Base-by-base conservation (phyloP, 2,113 vertebrate genomes). In the Dipodomys spectabilis region DNA sequence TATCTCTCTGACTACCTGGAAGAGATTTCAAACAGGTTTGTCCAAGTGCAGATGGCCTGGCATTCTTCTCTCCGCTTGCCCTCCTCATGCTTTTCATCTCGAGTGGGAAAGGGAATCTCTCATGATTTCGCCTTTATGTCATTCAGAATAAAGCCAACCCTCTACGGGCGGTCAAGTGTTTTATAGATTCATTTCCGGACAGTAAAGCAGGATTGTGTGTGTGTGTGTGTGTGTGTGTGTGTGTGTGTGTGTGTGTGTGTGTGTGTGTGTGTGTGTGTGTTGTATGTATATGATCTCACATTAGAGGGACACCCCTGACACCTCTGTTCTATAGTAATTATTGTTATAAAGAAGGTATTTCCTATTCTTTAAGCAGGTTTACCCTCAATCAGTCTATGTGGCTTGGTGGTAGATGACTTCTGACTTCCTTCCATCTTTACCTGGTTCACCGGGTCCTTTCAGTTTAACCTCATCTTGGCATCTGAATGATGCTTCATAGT, bases 1-100 rank as follows among this genome's bases (percentile, higher is more conserved):
- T 96, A 97, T 98, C 96, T 96, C 94, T 78, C 16, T 10, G 60
- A 68, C 95, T 95, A 30, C 91, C 94, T 94, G 95, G 84, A 94
- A 88, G 93, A 87, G 86, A 89, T 93, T 95, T 95, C 83, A 88
- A 86, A 88, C 27, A 64, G 39, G 7, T 53, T 35, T 82, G 28
- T 82, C 89, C 13, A 16, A 79, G 44, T 32, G 78, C 65, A 0
- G 6, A 71, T 57, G 53, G 53, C 53, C 12, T 16, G 18, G 23
- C 1, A 23, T 89, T 45, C 32, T 93, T 96, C 92, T 22, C 44
- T 80, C 32, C 2, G 15, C 45, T 30, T 11, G 49, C 45, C 3
- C 75, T 45, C 27, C 44, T 45, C 11, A 44, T 1, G 35, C 45
- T 72, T 88, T 77, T 79, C 78, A 0, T 0, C 23, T 64, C 57